Conservation (phyloP, 2,888 invertebrate genomes). For the Agrilus biguttatus region DNA sequence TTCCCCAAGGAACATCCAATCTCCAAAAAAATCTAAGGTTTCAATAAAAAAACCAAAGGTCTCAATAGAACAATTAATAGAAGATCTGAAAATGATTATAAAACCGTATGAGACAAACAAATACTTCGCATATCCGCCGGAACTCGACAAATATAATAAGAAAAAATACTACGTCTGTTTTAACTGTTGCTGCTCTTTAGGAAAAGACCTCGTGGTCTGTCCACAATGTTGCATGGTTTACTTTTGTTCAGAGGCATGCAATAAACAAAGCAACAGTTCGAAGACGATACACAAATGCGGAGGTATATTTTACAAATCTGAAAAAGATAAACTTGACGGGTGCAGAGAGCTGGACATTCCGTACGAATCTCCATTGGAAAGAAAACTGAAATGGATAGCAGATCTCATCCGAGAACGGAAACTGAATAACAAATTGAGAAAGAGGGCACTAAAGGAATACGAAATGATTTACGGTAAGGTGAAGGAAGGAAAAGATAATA, state of each 20-base stretch:
- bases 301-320: conserved; percentile 11
- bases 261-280: conserved; percentile 14
- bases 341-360: too few species aligned
- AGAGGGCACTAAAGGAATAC: background rate
- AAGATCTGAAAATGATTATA: background rate
- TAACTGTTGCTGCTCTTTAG: conserved; percentile 17
- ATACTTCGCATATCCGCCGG: conserved; percentile 4
- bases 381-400: too few species aligned
- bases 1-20: too few species aligned
- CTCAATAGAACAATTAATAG: background rate
- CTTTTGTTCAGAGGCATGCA: conserved; percentile 25
- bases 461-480: background rate
- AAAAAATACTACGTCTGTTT: conserved; percentile 24
- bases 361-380: too few species aligned
- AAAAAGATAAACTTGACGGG: conserved; percentile 3
- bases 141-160: conserved; percentile 8
- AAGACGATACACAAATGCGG: conserved; percentile 13
- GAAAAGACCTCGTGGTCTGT: conserved; percentile 18
- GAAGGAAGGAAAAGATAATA: background rate
- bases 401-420: too few species aligned
- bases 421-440: too few species aligned
- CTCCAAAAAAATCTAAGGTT: background rate
- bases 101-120: background rate
- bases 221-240: conserved; percentile 22
- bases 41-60: too few species aligned